Base-by-base conservation (phyloP, 2,797 vertebrate genomes). In the Pseudopleuronectes americanus region DNA sequence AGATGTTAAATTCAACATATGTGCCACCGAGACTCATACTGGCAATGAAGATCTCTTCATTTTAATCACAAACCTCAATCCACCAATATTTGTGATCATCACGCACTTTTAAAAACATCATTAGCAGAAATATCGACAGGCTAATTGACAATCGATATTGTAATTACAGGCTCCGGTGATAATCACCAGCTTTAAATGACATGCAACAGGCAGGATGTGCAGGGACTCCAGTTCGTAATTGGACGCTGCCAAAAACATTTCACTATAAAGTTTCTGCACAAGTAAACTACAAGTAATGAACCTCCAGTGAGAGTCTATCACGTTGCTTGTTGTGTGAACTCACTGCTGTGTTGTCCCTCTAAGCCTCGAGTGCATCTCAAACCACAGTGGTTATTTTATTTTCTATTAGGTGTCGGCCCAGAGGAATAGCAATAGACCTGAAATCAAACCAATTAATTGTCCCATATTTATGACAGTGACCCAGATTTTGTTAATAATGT, bases 401-500 rank as follows among this genome's bases (percentile, higher is more conserved):
- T 60, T 38, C 47, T 68, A 26, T 59, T 41, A 23, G 31, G 17
- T 62, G 31, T 64, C 21, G 0, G 24, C 78, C 38, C 79, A 33
- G 48, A 12, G 58, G 82, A 80, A 74, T 59, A 77, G 55, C 24
- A 10, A 59, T 38, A 66, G 63, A 65, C 60, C 64, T 69, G 52
- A 74, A 83, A 79, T 81, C 68, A 79, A 76, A 87, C 64, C 60
- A 81, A 84, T 80, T 73, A 87, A 83, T 74, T 66, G 52, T 22
- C 68, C 83, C 58, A 71, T 72, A 87, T 89, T 74, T 81, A 64
- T 77, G 64, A 82, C 31, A 54, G 22, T 72, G 72, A 80, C 80
- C 72, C 56, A 84, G 59, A 88, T 90, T 69, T 71, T 66, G 48
- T 67, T 79, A 84, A 85, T 81, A 73, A 83, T 83, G 58, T 70